Evolutionary conservation across 2,797 vertebrate genomes (phyloP).

Genomic region (Poeciliopsis paucimaculata): DNA sequence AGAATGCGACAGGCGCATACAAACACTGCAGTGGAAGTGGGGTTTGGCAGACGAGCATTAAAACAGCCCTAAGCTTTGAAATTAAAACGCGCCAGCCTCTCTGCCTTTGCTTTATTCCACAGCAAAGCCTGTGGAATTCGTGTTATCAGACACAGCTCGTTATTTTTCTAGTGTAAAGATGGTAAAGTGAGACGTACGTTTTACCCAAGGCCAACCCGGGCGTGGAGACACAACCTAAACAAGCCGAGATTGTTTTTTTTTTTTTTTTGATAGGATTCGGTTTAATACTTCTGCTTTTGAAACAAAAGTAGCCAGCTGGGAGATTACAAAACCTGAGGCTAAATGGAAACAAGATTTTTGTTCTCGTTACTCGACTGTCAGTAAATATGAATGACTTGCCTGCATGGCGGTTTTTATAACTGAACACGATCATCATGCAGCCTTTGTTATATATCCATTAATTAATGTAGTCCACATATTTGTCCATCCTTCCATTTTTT

Average conservation of each 20-base stretch:
- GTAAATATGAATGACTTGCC: not conserved
- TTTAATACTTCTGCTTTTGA: conserved; percentile 45
- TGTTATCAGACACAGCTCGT: conserved; percentile 7
- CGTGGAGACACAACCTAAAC: not conserved
- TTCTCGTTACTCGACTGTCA: not conserved
- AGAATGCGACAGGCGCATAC: conserved; percentile 37
- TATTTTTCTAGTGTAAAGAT: conserved; percentile 51
- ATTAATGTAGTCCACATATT: not conserved
- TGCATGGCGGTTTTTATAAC: not conserved
- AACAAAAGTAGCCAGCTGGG: not conserved
- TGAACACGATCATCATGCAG: not conserved
- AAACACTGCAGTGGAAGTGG: conserved; percentile 54
- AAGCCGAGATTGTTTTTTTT: conserved; percentile 18
- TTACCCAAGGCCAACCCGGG: conserved; percentile 21
- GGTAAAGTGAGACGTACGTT: conserved; percentile 40
- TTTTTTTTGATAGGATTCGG: conserved; percentile 52
- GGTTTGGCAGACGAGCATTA: conserved; percentile 50
- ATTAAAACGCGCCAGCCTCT: conserved; percentile 57
- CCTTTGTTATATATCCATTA: not conserved
- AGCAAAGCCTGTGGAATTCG: no score
- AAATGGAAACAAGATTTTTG: not conserved
- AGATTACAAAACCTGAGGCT: not conserved
- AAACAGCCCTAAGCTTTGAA: conserved; percentile 43
- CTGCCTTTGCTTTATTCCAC: conserved; percentile 13
- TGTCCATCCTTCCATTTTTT: not conserved